phyloP scores from a whole-genome alignment of 2,113 vertebrate species.

The Semnornis frantzii region DNA sequence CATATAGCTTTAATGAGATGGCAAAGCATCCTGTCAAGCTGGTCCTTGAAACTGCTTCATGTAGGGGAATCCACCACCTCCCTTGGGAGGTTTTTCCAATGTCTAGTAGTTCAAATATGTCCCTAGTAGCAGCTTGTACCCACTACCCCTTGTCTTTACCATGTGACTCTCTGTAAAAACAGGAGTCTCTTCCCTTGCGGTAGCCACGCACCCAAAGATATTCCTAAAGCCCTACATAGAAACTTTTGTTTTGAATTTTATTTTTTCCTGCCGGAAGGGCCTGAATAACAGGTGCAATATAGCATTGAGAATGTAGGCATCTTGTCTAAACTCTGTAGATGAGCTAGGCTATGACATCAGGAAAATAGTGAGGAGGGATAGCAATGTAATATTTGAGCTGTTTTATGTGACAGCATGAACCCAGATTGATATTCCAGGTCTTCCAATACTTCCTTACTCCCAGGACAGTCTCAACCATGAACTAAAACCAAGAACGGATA shows the following conservation, averaged over 20 bases:
- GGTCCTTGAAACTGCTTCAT: too few species aligned
- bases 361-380: background rate
- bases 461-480: background rate
- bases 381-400: background rate
- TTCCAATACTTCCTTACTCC: background rate
- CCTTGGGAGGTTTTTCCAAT: too few species aligned
- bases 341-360: background rate
- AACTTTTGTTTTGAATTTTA: background rate
- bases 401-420: background rate
- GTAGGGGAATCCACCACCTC: too few species aligned
- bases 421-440: background rate
- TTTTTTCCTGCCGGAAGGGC: background rate
- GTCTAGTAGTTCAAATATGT: too few species aligned
- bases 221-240: background rate
- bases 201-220: background rate
- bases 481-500: background rate
- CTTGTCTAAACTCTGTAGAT: background rate
- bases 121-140: too few species aligned
- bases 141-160: too few species aligned
- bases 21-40: too few species aligned
- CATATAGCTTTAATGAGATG: too few species aligned
- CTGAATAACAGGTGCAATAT: background rate
- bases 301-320: background rate
- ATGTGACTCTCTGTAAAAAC: too few species aligned
- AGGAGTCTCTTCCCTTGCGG: too few species aligned